Conservation (phyloP, 2,113 vertebrate species). For the Tympanuchus pallidicinctus region DNA sequence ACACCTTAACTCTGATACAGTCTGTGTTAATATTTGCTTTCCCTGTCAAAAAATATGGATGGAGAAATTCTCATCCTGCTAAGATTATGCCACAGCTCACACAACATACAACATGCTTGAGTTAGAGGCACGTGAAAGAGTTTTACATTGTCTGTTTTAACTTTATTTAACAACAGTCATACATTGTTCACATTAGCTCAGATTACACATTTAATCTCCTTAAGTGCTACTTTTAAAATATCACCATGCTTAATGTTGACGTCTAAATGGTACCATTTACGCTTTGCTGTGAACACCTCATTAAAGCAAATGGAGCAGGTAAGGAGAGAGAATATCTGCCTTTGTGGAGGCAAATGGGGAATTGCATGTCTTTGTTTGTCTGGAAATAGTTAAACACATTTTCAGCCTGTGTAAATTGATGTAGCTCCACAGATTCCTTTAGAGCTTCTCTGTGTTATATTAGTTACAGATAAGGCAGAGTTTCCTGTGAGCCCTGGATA, state of each 20-base stretch:
- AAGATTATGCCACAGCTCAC: not conserved
- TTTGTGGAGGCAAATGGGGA: constrained; percentile 33
- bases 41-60: not conserved
- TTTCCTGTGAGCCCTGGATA: not conserved
- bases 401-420: constrained; percentile 14
- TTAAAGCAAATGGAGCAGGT: constrained; percentile 73
- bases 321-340: constrained; percentile 63
- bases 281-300: constrained; percentile 59
- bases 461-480: not conserved
- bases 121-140: not conserved
- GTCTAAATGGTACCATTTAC: constrained; percentile 55
- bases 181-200: constrained; percentile 45
- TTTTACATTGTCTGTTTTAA: constrained; percentile 60
- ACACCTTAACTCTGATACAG: fast-evolving
- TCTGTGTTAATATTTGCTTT: not conserved
- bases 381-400: constrained; percentile 18
- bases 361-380: constrained; percentile 26
- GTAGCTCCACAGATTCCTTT: constrained; percentile 16
- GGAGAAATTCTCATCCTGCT: not conserved
- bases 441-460: not conserved
- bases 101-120: not conserved
- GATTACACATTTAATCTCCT: constrained; percentile 70
- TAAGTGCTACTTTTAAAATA: constrained; percentile 62
- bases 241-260: constrained; percentile 27
- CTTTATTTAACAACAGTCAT: constrained; percentile 66